A percentile compares a stretch with the other conserved stretches of the same genome.
phyloP scores from a whole-genome alignment of 2,888 invertebrate genomes.

The Eupithecia tripunctaria region DNA sequence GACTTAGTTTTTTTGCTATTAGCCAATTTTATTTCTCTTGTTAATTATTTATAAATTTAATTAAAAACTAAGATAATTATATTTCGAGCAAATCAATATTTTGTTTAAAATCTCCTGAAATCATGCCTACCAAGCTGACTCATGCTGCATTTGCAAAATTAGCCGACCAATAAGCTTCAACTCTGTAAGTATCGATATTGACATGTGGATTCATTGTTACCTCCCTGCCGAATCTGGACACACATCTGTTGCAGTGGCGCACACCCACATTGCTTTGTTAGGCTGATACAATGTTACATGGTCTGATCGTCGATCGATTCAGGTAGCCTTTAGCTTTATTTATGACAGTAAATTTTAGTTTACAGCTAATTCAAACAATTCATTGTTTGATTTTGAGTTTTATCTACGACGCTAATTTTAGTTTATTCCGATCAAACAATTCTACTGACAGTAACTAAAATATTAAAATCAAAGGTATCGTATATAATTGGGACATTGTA shows the following conservation, averaged over 20 bases:
- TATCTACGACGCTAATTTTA: neutral
- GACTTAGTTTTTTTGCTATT: no score
- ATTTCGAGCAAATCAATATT: neutral
- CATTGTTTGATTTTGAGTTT: no score
- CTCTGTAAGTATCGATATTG: constrained; percentile 49
- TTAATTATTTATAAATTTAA: no score
- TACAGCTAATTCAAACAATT: no score
- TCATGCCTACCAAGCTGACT: constrained; percentile 40
- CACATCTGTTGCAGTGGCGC: constrained; percentile 75
- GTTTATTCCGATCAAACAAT: no score
- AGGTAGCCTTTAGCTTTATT: neutral
- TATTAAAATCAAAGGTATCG: no score
- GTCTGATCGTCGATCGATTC: neutral
- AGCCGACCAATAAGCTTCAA: constrained; percentile 66
- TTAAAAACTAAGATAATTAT: no score
- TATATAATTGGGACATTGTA: no score
- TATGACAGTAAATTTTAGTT: no score
- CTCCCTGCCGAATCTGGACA: constrained; percentile 58
- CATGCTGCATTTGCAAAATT: constrained; percentile 70
- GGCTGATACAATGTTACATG: constrained; percentile 44
- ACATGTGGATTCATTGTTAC: constrained; percentile 78
- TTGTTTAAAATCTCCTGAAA: neutral
- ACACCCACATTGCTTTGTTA: constrained; percentile 72
- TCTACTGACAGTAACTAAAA: no score
- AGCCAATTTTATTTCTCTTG: no score